Evolutionary conservation across 2,113 vertebrate species (phyloP).

Genomic region (Cyprinodon tularosa): DNA sequence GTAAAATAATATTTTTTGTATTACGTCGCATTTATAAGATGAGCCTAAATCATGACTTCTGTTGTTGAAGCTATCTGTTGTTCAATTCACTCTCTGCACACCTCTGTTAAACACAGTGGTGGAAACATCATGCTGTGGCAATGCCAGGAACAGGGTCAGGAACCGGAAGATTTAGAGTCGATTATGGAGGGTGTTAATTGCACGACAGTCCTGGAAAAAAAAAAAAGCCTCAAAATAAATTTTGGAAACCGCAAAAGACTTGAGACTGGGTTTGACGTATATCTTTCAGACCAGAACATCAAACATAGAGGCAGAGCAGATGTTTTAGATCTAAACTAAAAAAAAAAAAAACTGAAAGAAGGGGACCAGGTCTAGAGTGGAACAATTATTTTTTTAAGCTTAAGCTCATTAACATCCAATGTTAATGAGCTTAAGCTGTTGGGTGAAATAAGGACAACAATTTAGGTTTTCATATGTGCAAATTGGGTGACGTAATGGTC

Average conservation of each 20-base stretch:
- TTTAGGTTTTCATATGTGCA: neutral
- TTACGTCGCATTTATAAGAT: neutral
- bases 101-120: neutral
- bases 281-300: neutral
- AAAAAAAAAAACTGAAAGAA: too few species aligned
- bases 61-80: neutral
- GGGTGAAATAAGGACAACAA: neutral
- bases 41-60: neutral
- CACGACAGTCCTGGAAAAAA: neutral
- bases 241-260: neutral
- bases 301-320: neutral
- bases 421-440: neutral
- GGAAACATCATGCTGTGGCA: neutral
- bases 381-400: too few species aligned
- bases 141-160: neutral
- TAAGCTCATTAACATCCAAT: too few species aligned
- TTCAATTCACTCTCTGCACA: neutral
- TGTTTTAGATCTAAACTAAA: too few species aligned
- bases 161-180: neutral
- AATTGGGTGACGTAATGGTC: neutral
- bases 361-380: too few species aligned
- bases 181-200: neutral
- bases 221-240: too few species aligned
- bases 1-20: neutral
- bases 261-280: neutral